Evolutionary conservation across 92 coral and sea anemone species (phyloP).

Genomic region (Epizoanthus stellaris): DNA sequence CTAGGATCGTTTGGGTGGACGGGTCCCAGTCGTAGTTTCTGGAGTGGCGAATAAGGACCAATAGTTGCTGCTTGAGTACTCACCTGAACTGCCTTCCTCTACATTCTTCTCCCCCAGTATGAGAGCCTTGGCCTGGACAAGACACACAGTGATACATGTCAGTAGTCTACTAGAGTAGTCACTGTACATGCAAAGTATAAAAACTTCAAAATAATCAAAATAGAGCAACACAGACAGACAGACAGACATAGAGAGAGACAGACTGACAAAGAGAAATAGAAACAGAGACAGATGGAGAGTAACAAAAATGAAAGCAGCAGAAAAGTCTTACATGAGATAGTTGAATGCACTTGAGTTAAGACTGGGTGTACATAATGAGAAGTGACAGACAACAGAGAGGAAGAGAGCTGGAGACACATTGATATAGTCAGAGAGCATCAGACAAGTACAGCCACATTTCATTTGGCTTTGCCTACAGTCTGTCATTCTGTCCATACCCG

Average conservation of each 20-base stretch:
- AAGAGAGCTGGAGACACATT: too few relatives aligned
- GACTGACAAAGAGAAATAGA: neutral
- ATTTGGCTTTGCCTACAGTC: too few relatives aligned
- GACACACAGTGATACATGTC: neutral
- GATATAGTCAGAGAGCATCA: too few relatives aligned
- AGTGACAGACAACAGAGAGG: too few relatives aligned
- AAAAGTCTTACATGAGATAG: neutral
- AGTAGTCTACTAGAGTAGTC: neutral
- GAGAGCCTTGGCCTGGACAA: conserved; percentile 78
- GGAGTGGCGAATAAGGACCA: too few relatives aligned
- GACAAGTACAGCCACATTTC: too few relatives aligned
- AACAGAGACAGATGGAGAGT: neutral
- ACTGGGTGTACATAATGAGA: too few relatives aligned
- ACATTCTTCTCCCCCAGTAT: conserved; percentile 78
- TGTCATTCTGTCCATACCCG: too few relatives aligned
- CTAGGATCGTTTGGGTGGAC: too few relatives aligned
- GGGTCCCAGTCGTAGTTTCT: too few relatives aligned
- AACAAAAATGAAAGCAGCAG: too few relatives aligned
- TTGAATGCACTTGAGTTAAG: too few relatives aligned
- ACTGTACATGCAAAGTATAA: neutral
- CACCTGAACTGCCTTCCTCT: conserved; percentile 72
- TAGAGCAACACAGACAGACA: conserved; percentile 25
- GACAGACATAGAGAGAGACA: neutral
- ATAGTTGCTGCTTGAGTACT: neutral
- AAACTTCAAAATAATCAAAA: neutral